These are phyloP conservation scores for Cryptotis parvus DNA, from an alignment of 2,113 vertebrate genomes.

Conservation along the genomic window DNA sequence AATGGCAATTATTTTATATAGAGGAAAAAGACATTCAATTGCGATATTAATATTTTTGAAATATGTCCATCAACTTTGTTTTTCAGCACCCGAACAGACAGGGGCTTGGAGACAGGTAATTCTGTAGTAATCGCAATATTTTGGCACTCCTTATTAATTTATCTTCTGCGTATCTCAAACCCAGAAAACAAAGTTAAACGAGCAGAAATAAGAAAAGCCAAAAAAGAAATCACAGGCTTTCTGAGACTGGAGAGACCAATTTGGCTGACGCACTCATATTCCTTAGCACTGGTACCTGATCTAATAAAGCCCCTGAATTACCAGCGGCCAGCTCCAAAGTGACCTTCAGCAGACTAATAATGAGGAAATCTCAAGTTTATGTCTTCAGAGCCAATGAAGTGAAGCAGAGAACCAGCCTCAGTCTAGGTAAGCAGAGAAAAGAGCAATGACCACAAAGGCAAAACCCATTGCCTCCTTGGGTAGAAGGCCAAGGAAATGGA, in stretches of 20 bases:
- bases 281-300: not conserved
- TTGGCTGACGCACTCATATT: not conserved
- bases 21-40: not conserved
- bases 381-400: conserved; percentile 48
- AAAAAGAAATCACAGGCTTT: not conserved
- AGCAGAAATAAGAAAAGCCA: not conserved
- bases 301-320: not conserved
- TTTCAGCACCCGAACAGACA: not conserved
- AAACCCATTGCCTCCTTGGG: conserved; percentile 46
- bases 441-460: not conserved
- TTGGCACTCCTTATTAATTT: not conserved
- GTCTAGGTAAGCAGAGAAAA: conserved; percentile 57
- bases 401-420: conserved; percentile 16
- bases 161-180: not conserved
- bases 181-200: not conserved
- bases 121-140: not conserved
- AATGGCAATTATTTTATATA: not conserved
- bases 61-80: not conserved
- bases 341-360: conserved; percentile 53
- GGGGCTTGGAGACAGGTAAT: not conserved
- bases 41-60: not conserved
- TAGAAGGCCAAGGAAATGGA: conserved; percentile 13
- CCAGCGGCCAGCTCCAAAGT: not conserved
- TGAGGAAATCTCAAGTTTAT: conserved; percentile 56
- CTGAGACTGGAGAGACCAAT: not conserved